Evolutionary conservation across 2,888 invertebrate species (phyloP), one percentile per base, ranked within the genome.

Genomic region (Orchestes rusci): DNA sequence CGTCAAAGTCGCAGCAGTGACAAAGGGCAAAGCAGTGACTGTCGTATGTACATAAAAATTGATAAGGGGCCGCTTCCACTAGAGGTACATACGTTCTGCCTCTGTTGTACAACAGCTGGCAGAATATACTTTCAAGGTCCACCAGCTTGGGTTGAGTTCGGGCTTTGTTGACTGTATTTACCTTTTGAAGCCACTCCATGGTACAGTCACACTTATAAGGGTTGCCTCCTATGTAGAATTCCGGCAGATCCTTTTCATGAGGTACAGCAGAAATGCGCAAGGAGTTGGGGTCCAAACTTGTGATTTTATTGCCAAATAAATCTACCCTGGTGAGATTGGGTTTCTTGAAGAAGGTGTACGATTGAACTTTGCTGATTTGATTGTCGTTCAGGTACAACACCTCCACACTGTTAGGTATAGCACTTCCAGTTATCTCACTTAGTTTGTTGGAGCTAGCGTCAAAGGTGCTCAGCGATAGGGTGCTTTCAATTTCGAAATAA

Each of bases 1-100:
- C 87, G 61, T 89, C 89, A 64, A 87, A 92, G 66, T 90, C 89
- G 67, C 91, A 92, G 63, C 91, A 92, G 62, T 88, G 85, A 64
- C 91, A 92, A 51, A 86, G 69, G 3, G 88, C 84, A 65, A 88
- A 88, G 67, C 91, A 92, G 62, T 89, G 86, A 51, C 82, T 78
- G 51, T 84, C 81, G 65, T 90, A 90, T 64, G 83, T 82, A 69
- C 89, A 90, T 55, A 90, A 72, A 69, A 89, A 89, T 68, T 88
- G 86, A 60, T 84, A 82, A 29, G 86, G 79, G 8, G 83, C 80
- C 12, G 84, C 85, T 67, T 85, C 84, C 45, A 86, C 79, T 51
- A 88, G 69, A 28, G 86, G 81, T 34, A 87, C 80, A 63, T 80
- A 80, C 27, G 79, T 74, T 53, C 79, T 78, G 50, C 82, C 83